Evolutionary conservation across 2,888 invertebrate species (phyloP).

Genomic region (Cistogaster globosa): DNA sequence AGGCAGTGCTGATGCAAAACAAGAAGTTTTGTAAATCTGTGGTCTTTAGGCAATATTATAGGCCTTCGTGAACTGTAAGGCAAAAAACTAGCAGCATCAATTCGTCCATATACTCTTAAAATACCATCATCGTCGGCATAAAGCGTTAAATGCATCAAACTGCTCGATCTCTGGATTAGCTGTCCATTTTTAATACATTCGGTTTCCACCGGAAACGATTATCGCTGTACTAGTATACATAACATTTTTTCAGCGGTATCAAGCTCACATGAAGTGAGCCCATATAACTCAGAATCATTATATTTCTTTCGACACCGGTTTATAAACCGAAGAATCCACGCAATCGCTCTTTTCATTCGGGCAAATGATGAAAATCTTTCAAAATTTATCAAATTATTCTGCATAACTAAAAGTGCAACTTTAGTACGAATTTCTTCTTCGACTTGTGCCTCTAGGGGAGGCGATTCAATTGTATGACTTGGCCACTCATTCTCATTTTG

Average conservation of each 20-base stretch:
- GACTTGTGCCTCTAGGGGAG: slow-evolving; percentile 9
- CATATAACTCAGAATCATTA: background rate
- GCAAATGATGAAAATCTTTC: slow-evolving; percentile 4
- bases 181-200: slow-evolving; percentile 9
- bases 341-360: background rate
- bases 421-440: slow-evolving; percentile 38
- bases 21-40: slow-evolving; percentile 52
- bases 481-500: slow-evolving; percentile 31
- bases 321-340: background rate
- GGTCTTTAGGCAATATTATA: slow-evolving; percentile 61
- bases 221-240: background rate
- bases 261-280: slow-evolving; percentile 24
- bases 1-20: slow-evolving; percentile 37
- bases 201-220: slow-evolving; percentile 10
- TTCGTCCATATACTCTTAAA: slow-evolving; percentile 49
- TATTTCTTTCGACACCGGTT: background rate
- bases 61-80: slow-evolving; percentile 51
- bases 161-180: slow-evolving; percentile 8
- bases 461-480: background rate
- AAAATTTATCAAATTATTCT: slow-evolving; percentile 7
- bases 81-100: slow-evolving; percentile 60
- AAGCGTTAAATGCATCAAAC: slow-evolving; percentile 2
- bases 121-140: slow-evolving; percentile 5
- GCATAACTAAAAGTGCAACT: slow-evolving; percentile 17
- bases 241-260: slow-evolving; percentile 8